Evolutionary conservation across 2,888 invertebrate species (phyloP).

Genomic region (Ectemnius lituratus): DNA sequence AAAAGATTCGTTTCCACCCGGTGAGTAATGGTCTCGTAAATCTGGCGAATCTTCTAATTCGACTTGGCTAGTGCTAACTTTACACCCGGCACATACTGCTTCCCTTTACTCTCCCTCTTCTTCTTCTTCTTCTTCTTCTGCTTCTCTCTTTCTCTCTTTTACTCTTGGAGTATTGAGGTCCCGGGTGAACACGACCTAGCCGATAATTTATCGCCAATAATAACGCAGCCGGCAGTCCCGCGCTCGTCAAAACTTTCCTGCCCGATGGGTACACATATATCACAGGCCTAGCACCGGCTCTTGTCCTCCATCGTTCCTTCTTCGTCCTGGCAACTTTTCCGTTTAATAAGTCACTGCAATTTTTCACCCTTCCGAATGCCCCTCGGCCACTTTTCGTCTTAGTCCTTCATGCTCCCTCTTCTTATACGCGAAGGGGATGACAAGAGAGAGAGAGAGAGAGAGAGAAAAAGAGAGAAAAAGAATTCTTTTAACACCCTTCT

Average conservation of each 20-base stretch:
- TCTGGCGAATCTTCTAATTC: slow-evolving; percentile 36
- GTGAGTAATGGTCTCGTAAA: slow-evolving; percentile 34
- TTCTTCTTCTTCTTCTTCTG: no score
- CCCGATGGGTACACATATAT: slow-evolving; percentile 66
- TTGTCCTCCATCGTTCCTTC: slow-evolving; percentile 48
- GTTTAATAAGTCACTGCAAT: slow-evolving; percentile 75
- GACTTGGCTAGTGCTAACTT: slow-evolving; percentile 33
- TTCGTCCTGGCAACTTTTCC: slow-evolving; percentile 67
- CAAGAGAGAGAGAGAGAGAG: background rate
- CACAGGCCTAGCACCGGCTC: slow-evolving; percentile 52
- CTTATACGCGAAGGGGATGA: slow-evolving; percentile 22
- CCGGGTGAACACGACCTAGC: slow-evolving; percentile 10
- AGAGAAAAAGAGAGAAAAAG: background rate
- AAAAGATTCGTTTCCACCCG: background rate
- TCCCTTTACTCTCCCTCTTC: slow-evolving; percentile 20
- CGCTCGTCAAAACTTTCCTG: slow-evolving; percentile 63
- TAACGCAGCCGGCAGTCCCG: slow-evolving; percentile 60
- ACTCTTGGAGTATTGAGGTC: background rate
- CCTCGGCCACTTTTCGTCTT: slow-evolving; percentile 2
- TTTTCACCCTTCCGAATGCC: slow-evolving; percentile 67
- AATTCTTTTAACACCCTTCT: slow-evolving; percentile 1
- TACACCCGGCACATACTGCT: slow-evolving; percentile 30
- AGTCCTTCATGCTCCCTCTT: slow-evolving; percentile 8
- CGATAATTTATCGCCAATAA: slow-evolving; percentile 65
- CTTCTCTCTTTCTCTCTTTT: slow-evolving; percentile 17